Conservation (phyloP, 2,888 invertebrate genomes). For the Plagiodera versicolora region DNA sequence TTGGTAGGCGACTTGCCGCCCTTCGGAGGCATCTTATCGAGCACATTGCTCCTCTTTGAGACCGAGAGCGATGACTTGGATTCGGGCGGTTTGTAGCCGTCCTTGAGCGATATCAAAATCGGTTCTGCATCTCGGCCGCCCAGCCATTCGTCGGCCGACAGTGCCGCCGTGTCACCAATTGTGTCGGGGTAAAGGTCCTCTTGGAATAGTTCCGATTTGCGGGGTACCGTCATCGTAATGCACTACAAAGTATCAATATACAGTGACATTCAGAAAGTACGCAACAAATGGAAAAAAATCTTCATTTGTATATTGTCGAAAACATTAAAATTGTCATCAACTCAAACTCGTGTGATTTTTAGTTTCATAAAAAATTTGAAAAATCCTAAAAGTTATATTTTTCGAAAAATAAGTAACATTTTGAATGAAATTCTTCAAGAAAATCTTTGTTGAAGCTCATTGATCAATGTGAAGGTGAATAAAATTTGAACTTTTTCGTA, state of each 20-base stretch:
- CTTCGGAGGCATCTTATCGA: conserved; percentile 67
- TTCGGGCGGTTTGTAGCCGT: conserved; percentile 70
- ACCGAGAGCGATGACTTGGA: conserved; percentile 73
- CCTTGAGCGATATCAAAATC: conserved; percentile 87
- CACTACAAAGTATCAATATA: no score
- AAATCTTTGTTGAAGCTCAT: no score
- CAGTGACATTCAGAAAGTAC: no score
- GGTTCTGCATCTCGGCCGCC: conserved; percentile 89
- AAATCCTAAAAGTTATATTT: no score
- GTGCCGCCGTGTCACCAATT: conserved; percentile 83
- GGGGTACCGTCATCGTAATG: conserved; percentile 96
- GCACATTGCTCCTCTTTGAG: conserved; percentile 74
- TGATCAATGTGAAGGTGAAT: no score
- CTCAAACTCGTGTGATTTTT: no score
- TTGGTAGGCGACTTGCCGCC: conserved; percentile 43
- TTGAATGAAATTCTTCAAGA: no score
- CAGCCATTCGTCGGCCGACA: conserved; percentile 91
- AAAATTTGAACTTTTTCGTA: no score
- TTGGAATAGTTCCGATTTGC: conserved; percentile 96
- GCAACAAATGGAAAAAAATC: no score
- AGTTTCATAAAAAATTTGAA: not conserved
- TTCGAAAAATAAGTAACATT: no score
- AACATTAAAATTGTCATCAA: no score
- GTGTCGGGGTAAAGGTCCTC: conserved; percentile 97
- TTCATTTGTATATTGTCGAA: no score